phyloP scores from a whole-genome alignment of 2,113 vertebrate genomes.

The Elephas maximus region DNA sequence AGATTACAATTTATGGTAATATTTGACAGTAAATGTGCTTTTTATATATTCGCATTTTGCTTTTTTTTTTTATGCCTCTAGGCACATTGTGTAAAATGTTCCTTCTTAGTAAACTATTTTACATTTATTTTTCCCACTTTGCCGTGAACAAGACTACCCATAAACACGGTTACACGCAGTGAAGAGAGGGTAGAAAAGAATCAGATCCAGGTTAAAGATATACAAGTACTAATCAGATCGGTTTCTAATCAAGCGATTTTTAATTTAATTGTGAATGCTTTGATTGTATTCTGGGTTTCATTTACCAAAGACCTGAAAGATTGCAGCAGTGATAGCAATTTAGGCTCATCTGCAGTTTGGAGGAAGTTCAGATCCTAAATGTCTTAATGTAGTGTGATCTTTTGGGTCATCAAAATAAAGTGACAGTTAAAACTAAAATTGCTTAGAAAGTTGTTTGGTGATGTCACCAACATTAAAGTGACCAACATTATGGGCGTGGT shows the following conservation, averaged over 20 bases:
- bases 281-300: slow-evolving; percentile 53
- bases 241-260: slow-evolving; percentile 53
- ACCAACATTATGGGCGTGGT: slow-evolving; percentile 17
- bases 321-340: not conserved
- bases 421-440: slow-evolving; percentile 60
- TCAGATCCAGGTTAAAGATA: not conserved
- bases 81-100: not conserved
- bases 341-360: not conserved
- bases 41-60: not conserved
- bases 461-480: not conserved
- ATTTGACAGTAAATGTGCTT: not conserved
- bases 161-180: not conserved
- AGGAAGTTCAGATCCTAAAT: slow-evolving; percentile 23
- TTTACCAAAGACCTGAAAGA: slow-evolving; percentile 51
- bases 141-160: not conserved
- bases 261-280: slow-evolving; percentile 65
- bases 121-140: not conserved
- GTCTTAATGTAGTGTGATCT: not conserved
- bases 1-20: not conserved
- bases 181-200: not conserved
- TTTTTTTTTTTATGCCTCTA: not conserved
- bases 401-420: slow-evolving; percentile 40
- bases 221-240: slow-evolving; percentile 28
- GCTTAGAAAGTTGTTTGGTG: slow-evolving; percentile 56
- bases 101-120: slow-evolving; percentile 16